A percentile compares a stretch with the other conserved stretches of the same genome.
Conservation (phyloP, 2,888 invertebrate genomes). For the Pterostichus niger region DNA sequence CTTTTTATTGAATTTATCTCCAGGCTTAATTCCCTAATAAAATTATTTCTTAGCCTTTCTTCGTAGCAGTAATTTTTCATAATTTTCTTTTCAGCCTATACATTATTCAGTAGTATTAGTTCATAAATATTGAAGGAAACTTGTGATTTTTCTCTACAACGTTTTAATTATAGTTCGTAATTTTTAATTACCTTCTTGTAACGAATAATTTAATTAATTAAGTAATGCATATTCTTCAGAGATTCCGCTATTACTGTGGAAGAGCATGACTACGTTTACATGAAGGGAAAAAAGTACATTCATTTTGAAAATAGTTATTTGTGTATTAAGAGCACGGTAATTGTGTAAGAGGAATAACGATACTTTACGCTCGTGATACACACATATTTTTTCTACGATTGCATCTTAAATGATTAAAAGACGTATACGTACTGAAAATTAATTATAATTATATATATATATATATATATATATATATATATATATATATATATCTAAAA, state of each 20-base stretch:
- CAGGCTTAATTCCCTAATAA: constrained; percentile 47
- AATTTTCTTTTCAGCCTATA: constrained; percentile 42
- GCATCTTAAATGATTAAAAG: no score
- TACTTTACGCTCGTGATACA: no score
- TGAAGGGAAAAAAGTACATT: no score
- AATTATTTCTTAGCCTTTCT: constrained; percentile 48
- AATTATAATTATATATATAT: no score
- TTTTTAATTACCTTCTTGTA: constrained; percentile 36
- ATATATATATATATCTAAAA: no score
- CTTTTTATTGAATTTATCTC: constrained; percentile 55
- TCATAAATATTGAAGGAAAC: constrained; percentile 45
- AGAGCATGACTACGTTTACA: no score
- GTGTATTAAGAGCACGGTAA: no score
- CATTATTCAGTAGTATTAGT: constrained; percentile 51
- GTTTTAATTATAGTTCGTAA: constrained; percentile 27
- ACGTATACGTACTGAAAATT: no score
- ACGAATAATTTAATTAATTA: neutral
- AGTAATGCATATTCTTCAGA: constrained; percentile 15
- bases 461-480: no score
- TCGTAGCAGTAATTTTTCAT: constrained; percentile 49
- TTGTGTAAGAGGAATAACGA: no score
- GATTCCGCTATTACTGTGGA: neutral
- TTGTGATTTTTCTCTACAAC: constrained; percentile 17
- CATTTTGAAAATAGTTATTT: no score
- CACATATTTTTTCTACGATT: no score